A percentile compares a stretch with the other conserved stretches of the same genome.
These are phyloP conservation scores for Mesitornis unicolor DNA, from an alignment of 2,113 vertebrate species.

Conservation along the genomic window DNA sequence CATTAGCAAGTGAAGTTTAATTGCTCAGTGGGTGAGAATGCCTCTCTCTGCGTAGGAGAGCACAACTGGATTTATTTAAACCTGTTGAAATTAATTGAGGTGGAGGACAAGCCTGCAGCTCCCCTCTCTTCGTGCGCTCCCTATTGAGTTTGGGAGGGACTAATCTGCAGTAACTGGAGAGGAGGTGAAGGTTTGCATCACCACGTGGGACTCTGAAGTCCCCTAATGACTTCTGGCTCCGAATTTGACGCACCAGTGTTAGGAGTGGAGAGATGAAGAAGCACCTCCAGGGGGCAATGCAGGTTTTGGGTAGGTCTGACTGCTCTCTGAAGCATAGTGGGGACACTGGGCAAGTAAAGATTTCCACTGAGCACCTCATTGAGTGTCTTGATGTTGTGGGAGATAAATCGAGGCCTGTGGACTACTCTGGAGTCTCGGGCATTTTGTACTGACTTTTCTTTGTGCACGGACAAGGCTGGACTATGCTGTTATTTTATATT, in stretches of 20 bases:
- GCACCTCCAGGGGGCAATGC: neutral
- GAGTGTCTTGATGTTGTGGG: neutral
- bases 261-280: neutral
- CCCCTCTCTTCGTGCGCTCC: neutral
- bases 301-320: neutral
- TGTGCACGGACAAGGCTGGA: neutral
- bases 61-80: neutral
- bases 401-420: accelerated
- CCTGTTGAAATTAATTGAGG: neutral
- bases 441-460: neutral
- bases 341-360: neutral
- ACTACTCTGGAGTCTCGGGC: neutral
- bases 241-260: accelerated
- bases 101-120: neutral
- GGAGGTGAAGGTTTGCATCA: neutral
- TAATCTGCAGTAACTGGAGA: neutral
- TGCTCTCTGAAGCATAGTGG: neutral
- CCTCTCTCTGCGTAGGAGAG: neutral
- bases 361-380: neutral
- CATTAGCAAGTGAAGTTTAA: neutral
- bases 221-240: neutral
- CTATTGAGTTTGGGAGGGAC: neutral
- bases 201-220: neutral
- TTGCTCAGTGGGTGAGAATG: neutral
- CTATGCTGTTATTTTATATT: neutral